Evolutionary conservation across 2,797 vertebrate genomes (phyloP), one percentile per base, ranked within the genome.

Genomic region (Oreochromis grahami): DNA sequence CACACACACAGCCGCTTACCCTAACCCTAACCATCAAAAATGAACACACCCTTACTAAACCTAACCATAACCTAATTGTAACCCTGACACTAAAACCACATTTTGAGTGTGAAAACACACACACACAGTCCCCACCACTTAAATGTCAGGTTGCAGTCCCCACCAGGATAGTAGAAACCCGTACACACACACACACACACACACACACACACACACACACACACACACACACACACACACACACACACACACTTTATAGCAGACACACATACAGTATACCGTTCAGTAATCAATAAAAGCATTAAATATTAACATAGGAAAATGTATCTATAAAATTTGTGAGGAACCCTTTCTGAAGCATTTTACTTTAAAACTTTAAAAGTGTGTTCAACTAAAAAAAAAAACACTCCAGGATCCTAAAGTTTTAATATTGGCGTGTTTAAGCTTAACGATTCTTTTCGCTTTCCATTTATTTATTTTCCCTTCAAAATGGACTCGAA

Each of bases 251-350:
- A 24, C 78, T 81, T 34, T 65, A 77, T 14, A 76, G 72, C 78
- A 82, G 32, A 86, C 65, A 84, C 55, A 84, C 81, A 83, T 53
- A 60, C 32, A 60, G 58, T 60, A 51, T 74, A 84, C 58, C 26
- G 21, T 51, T 8, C 51, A 50, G 38, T 87, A 88, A 91, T 91
- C 85, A 81, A 94, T 93, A 88, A 65, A 79, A 77, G 65, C 83
- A 92, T 94, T 86, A 92, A 93, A 93, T 92, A 94, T 93, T 93
- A 84, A 94, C 68, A 58, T 72, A 77, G 80, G 79, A 84, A 91
- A 93, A 93, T 79, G 70, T 76, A 86, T 90, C 84, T 50, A 53
- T 86, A 83, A 77, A 85, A 86, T 74, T 41, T 84, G 43, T 4
- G 51, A 74, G 76, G 45, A 77, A 82, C 76, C 78, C 41, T 53